These are phyloP conservation scores for Echinarachnius parma DNA, from an alignment of 53 echinoderm and acorn worm genomes.

Conservation along the genomic window DNA sequence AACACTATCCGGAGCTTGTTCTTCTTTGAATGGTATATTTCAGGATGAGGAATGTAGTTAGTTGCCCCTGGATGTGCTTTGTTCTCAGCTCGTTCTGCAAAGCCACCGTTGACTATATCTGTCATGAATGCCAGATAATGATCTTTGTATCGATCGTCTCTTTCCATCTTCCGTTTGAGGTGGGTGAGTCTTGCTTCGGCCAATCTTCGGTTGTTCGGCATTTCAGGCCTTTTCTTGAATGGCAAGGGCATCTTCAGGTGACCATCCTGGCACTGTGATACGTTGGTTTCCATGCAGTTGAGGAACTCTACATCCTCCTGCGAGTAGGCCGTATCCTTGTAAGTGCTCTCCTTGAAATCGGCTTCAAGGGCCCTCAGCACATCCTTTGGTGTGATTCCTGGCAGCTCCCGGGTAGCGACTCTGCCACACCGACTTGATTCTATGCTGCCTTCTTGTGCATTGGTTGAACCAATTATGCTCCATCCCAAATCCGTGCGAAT, in stretches of 20 bases:
- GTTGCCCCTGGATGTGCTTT: slow-evolving; percentile 1
- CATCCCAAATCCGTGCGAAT: slow-evolving; percentile 59
- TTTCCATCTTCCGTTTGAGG: slow-evolving; percentile 10
- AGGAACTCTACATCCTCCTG: slow-evolving; percentile 24
- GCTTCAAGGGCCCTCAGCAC: slow-evolving; percentile 25
- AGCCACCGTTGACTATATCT: slow-evolving; percentile 19
- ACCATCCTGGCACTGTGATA: neutral
- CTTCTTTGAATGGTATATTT: slow-evolving; percentile 56
- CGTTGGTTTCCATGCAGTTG: slow-evolving; percentile 2
- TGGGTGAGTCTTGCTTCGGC: slow-evolving; percentile 32
- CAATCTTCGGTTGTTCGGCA: slow-evolving; percentile 49
- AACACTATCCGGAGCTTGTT: slow-evolving; percentile 57
- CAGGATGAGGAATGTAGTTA: slow-evolving; percentile 62
- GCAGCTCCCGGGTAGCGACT: slow-evolving; percentile 28
- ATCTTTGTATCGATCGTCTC: slow-evolving; percentile 5
- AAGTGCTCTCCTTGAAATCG: slow-evolving; percentile 16
- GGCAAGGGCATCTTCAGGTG: slow-evolving; percentile 10
- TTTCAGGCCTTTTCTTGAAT: slow-evolving; percentile 11
- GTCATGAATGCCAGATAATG: slow-evolving; percentile 44
- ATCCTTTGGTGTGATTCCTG: slow-evolving; percentile 16
- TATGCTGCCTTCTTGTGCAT: neutral
- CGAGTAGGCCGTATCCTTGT: neutral
- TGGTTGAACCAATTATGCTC: slow-evolving; percentile 52
- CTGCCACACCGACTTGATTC: slow-evolving; percentile 18
- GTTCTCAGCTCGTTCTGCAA: slow-evolving; percentile 5